phyloP scores from a whole-genome alignment of 2,113 vertebrate genomes.

The Vidua macroura region DNA sequence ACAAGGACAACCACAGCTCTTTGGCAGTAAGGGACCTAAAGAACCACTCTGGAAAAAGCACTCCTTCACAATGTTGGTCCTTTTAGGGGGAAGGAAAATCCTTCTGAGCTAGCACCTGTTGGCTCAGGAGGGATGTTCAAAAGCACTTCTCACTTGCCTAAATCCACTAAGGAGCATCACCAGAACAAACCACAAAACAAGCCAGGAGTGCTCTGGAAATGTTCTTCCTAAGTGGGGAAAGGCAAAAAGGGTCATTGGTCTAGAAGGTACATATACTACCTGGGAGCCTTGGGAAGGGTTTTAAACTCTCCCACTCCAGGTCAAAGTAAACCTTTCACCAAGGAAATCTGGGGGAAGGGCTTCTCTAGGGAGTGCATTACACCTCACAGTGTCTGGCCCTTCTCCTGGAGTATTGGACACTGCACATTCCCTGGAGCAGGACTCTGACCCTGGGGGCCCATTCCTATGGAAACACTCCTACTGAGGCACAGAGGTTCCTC shows the following conservation, averaged over 20 bases:
- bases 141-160: background rate
- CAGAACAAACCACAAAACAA: background rate
- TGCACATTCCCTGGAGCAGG: background rate
- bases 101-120: background rate
- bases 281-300: background rate
- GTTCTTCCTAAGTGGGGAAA: background rate
- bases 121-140: background rate
- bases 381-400: background rate
- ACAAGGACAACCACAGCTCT: background rate
- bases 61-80: background rate
- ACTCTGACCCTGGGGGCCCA: background rate
- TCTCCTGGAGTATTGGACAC: background rate
- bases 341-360: background rate
- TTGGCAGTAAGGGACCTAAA: background rate
- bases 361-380: background rate
- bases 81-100: background rate
- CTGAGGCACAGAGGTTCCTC: background rate
- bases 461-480: background rate
- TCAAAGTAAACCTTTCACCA: background rate
- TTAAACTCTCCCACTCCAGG: background rate
- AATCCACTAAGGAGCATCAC: background rate
- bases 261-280: background rate
- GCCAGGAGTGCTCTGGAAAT: background rate
- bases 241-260: background rate
- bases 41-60: background rate